These are phyloP conservation scores for Melospiza melodia DNA, from an alignment of 2,113 vertebrate genomes.

Conservation along the genomic window DNA sequence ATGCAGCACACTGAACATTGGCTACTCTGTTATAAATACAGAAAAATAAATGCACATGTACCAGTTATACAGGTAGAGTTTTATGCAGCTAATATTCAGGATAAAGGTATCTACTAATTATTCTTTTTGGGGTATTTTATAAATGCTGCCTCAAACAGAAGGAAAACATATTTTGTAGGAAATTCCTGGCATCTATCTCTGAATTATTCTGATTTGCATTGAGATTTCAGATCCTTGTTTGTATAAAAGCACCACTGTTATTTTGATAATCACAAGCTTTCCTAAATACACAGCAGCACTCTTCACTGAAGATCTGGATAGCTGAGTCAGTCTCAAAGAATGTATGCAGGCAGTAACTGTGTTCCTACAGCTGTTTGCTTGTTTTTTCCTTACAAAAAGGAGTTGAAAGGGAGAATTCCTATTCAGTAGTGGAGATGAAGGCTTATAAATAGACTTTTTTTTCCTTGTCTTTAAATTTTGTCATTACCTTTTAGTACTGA, in stretches of 20 bases:
- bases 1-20: not conserved
- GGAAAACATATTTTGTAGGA: not conserved
- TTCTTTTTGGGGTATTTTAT: not conserved
- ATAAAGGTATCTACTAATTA: not conserved
- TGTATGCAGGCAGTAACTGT: not conserved
- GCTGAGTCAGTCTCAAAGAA: slow-evolving; percentile 5
- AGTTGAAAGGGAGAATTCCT: not conserved
- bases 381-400: not conserved
- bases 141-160: not conserved
- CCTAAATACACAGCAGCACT: not conserved
- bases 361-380: slow-evolving; percentile 22
- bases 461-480: not conserved
- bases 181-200: not conserved
- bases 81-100: not conserved
- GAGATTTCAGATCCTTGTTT: not conserved
- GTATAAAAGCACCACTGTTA: not conserved
- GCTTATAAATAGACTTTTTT: slow-evolving; percentile 5
- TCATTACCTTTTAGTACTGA: not conserved
- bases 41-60: accelerated
- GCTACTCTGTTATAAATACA: not conserved
- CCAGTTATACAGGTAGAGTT: not conserved
- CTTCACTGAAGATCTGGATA: not conserved
- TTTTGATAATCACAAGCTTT: not conserved
- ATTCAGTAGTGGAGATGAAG: slow-evolving; percentile 5
- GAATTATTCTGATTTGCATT: not conserved